These are phyloP conservation scores for Atta colombica DNA, from an alignment of 1,140 invertebrate genomes.

Conservation along the genomic window DNA sequence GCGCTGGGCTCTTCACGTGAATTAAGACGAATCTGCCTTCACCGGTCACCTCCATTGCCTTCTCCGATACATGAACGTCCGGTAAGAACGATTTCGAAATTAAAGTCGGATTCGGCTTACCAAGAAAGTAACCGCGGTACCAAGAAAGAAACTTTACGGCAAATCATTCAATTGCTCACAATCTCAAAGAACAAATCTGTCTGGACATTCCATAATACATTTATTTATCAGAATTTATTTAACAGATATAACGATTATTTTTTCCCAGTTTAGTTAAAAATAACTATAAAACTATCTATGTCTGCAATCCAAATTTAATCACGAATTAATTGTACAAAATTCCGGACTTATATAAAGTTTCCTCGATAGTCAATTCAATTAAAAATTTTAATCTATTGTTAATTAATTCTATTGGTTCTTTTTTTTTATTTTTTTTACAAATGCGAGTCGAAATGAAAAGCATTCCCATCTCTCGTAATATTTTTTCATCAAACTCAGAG, in stretches of 20 bases:
- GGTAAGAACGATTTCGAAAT: slow-evolving; percentile 15
- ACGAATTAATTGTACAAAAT: background rate
- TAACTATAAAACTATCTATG: background rate
- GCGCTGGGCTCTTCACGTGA: slow-evolving; percentile 59
- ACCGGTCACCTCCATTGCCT: background rate
- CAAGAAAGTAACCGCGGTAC: background rate
- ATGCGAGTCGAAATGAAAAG: background rate
- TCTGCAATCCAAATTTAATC: background rate
- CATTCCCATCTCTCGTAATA: slow-evolving; percentile 11
- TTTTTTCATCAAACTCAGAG: slow-evolving; percentile 52
- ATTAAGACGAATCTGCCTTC: slow-evolving; percentile 74
- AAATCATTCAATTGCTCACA: background rate
- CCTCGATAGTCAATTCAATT: background rate
- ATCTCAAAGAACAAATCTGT: background rate
- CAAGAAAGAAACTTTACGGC: slow-evolving; percentile 1
- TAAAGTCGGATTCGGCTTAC: background rate
- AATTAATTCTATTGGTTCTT: background rate
- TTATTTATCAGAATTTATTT: background rate
- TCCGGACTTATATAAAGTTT: background rate
- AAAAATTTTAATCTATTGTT: background rate
- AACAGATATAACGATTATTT: background rate
- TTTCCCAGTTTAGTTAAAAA: background rate
- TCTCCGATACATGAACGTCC: background rate
- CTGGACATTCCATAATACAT: background rate
- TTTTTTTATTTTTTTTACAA: background rate